phyloP scores from a whole-genome alignment of 2,888 invertebrate species.

The Hyposoter dolosus region DNA sequence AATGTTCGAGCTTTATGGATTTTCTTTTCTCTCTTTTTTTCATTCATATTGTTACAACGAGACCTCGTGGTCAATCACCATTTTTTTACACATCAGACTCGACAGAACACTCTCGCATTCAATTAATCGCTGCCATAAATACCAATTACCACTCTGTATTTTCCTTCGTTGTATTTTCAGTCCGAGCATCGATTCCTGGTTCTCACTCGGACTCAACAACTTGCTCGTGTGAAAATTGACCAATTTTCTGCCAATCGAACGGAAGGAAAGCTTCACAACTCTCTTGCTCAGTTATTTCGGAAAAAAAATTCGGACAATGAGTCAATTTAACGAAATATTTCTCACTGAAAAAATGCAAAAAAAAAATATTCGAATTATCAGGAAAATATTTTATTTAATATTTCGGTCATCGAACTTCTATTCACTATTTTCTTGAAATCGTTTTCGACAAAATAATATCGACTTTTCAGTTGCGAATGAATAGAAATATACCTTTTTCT shows the following conservation, averaged over 20 bases:
- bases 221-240: background rate
- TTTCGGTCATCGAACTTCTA: no score
- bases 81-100: background rate
- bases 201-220: background rate
- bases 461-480: no score
- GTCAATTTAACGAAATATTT: no score
- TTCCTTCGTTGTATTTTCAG: background rate
- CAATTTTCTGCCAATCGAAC: background rate
- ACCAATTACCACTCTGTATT: background rate
- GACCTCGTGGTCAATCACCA: constrained; percentile 21
- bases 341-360: no score
- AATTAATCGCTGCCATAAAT: background rate
- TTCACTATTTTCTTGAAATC: no score
- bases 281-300: background rate
- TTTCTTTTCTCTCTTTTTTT: constrained; percentile 25
- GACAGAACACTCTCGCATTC: background rate
- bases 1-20: constrained; percentile 47
- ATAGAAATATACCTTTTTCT: no score
- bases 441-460: no score
- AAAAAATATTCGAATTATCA: no score
- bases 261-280: background rate
- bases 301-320: background rate
- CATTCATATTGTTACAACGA: constrained; percentile 46
- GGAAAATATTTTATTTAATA: no score
- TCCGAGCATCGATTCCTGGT: background rate